phyloP scores from a whole-genome alignment of 2,888 invertebrate genomes.

The Pristionchus japonicus region DNA sequence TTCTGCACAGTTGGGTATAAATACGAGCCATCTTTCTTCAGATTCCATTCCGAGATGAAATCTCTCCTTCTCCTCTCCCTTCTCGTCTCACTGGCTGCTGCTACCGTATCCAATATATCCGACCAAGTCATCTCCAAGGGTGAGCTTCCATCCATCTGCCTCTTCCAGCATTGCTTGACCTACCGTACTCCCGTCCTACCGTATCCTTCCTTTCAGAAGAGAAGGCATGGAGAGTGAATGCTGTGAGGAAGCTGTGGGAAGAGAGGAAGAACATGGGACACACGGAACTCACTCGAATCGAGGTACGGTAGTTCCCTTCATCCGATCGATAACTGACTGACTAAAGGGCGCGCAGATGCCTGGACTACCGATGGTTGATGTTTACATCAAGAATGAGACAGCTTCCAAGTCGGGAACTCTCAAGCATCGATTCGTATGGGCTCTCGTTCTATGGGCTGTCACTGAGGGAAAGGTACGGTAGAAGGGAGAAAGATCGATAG shows the following conservation, averaged over 20 bases:
- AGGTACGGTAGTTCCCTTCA: conserved; percentile 36
- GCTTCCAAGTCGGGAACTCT: conserved; percentile 61
- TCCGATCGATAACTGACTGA: background rate
- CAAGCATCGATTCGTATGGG: conserved; percentile 71
- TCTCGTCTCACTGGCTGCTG: background rate
- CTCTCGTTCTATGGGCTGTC: conserved; percentile 67
- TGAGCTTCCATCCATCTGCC: background rate
- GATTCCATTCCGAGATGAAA: background rate
- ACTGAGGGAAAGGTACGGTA: conserved; percentile 59
- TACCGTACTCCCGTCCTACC: background rate
- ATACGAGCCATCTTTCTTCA: background rate
- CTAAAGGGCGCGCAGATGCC: conserved; percentile 49
- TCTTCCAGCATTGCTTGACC: background rate
- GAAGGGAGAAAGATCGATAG: background rate
- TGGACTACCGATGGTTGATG: conserved; percentile 58
- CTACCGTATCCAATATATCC: background rate
- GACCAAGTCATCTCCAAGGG: background rate
- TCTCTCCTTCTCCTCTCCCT: background rate
- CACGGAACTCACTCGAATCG: conserved; percentile 60
- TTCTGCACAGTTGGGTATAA: conserved; percentile 15
- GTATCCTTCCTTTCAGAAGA: conserved; percentile 52
- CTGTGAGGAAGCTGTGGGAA: conserved; percentile 62
- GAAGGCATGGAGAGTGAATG: conserved; percentile 56
- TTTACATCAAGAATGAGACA: conserved; percentile 69
- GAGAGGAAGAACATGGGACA: conserved; percentile 64